Base-by-base conservation (phyloP, 2,797 vertebrate genomes). In the Austrolebias charrua region DNA sequence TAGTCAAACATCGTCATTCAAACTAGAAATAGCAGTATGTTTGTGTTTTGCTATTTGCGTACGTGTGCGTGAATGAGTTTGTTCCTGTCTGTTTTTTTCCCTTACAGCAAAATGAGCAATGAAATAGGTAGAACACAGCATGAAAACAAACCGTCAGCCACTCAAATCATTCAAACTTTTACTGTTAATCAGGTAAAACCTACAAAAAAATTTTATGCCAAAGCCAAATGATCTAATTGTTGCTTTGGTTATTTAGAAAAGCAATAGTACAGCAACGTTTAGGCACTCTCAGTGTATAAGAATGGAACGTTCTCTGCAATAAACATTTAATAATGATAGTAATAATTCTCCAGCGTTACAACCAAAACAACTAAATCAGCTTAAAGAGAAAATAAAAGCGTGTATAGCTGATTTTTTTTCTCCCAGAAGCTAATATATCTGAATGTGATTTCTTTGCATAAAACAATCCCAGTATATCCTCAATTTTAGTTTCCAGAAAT, bases 191-290 rank as follows among this genome's bases (percentile, higher is more conserved):
- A 85, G 81, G 79, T 85, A 33, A 52, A 63, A 48, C 16, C 40
- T 40, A 55, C 43, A 49, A 64, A 7, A 67, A 16, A 55, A 44
- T 80, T 16, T 0, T 24, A 61, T 24, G 66, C 84, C 81, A 85
- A 87, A 89, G 76, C 75, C n/a, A n/a, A n/a, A n/a, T 54, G 47
- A 73, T 18, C 14, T 61, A 63, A 20, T 66, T 50, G 60, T 76
- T 75, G 70, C 74, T 85, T 84, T 84, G 84, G 84, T 69, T 63
- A 64, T 63, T 81, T 60, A 73, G 60, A 76, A 59, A 87, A 90
- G 89, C 88, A 91, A 91, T 91, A 90, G 71, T 76, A 58, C 7
- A 9, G 70, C 47, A 55, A 71, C 63, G 76, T 84, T 80, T 73
- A 81, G 66, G 75, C 83, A 66, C 54, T n/a, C n/a, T 73, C 53